phyloP scores from a whole-genome alignment of 1,140 invertebrate genomes.

The Maconellicoccus hirsutus region DNA sequence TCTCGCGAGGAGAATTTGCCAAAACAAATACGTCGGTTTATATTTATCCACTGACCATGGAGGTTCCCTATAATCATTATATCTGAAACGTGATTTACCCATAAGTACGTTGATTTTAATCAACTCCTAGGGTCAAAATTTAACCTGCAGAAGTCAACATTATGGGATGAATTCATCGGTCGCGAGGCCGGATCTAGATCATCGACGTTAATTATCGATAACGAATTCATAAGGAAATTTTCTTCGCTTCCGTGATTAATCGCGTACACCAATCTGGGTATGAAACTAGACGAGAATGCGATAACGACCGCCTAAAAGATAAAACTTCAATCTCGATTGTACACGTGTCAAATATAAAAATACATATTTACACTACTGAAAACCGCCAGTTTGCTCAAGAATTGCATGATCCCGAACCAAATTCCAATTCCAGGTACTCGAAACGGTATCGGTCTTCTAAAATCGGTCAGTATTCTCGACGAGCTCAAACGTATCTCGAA shows the following conservation, averaged over 20 bases:
- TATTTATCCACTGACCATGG: slow-evolving; percentile 50
- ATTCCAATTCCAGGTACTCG: slow-evolving; percentile 78
- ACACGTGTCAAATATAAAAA: not conserved
- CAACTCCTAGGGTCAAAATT: not conserved
- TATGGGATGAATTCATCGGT: slow-evolving; percentile 34
- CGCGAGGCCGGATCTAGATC: slow-evolving; percentile 47
- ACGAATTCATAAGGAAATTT: slow-evolving; percentile 71
- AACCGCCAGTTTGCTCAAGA: slow-evolving; percentile 77
- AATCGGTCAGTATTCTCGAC: slow-evolving; percentile 68
- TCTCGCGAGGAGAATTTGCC: slow-evolving; percentile 78
- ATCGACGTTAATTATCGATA: slow-evolving; percentile 65
- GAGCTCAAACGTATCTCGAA: slow-evolving; percentile 83
- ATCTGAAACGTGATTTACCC: slow-evolving; percentile 41
- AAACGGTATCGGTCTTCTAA: slow-evolving; percentile 69
- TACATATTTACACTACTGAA: slow-evolving; percentile 71
- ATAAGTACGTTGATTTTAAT: slow-evolving; percentile 31
- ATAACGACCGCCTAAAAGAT: slow-evolving; percentile 85
- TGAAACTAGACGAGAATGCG: slow-evolving; percentile 96
- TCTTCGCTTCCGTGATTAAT: slow-evolving; percentile 48
- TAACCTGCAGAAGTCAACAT: slow-evolving; percentile 48
- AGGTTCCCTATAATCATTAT: slow-evolving; percentile 72
- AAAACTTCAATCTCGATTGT: too few relatives aligned
- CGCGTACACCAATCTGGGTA: slow-evolving; percentile 79
- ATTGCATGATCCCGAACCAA: slow-evolving; percentile 83
- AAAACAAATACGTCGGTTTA: slow-evolving; percentile 63